These are phyloP conservation scores for Sinopyrophorus schimmeli DNA, from an alignment of 2,888 invertebrate genomes.

Conservation along the genomic window DNA sequence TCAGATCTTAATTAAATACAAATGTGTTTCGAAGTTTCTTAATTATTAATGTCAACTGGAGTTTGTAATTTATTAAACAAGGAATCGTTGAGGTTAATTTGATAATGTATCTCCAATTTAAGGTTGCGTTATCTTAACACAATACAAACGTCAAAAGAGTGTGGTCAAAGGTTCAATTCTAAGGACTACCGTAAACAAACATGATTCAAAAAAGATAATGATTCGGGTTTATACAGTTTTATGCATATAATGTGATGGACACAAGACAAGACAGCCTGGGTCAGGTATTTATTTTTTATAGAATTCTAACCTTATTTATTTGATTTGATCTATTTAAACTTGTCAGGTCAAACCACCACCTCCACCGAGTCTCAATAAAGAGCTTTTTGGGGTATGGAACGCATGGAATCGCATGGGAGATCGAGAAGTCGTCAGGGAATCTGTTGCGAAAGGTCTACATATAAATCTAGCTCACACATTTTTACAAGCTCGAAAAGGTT, in stretches of 20 bases:
- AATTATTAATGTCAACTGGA: too few relatives aligned
- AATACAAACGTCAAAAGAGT: too few relatives aligned
- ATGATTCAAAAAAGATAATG: slow-evolving; percentile 2
- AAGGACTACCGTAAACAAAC: too few relatives aligned
- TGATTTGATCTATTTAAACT: background rate
- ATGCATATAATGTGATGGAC: too few relatives aligned
- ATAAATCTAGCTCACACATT: slow-evolving; percentile 63
- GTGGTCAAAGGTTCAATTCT: too few relatives aligned
- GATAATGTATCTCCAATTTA: too few relatives aligned
- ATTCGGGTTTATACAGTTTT: too few relatives aligned
- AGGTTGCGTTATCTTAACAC: too few relatives aligned
- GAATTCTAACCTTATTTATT: slow-evolving; percentile 3
- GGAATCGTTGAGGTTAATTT: too few relatives aligned
- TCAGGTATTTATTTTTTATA: slow-evolving; percentile 13
- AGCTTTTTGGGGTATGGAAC: slow-evolving; percentile 59
- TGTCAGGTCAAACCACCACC: slow-evolving; percentile 39
- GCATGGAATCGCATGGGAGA: slow-evolving; percentile 67
- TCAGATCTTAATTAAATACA: too few relatives aligned
- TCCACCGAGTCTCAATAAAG: slow-evolving; percentile 46
- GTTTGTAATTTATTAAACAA: too few relatives aligned
- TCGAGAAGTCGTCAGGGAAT: slow-evolving; percentile 68
- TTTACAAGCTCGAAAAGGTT: slow-evolving; percentile 60
- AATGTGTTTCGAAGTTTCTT: too few relatives aligned
- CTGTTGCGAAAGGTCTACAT: slow-evolving; percentile 69
- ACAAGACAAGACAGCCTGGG: slow-evolving; percentile 13